These are phyloP conservation scores for Acanthisitta chloris DNA, from an alignment of 2,113 vertebrate genomes.

Conservation along the genomic window DNA sequence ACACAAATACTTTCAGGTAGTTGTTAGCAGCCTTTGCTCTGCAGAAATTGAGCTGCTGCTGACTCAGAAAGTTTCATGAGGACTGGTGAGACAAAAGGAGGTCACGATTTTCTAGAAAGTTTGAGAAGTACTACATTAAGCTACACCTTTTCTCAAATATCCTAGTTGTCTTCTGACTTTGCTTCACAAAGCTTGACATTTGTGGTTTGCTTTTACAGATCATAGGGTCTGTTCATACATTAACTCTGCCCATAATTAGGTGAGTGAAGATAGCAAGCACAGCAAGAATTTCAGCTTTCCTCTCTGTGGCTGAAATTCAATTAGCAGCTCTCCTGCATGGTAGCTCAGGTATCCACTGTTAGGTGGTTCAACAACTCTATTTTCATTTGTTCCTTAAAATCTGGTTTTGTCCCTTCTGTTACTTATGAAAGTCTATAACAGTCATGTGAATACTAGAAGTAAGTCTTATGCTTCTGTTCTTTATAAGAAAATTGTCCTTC, in stretches of 20 bases:
- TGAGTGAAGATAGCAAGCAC: neutral
- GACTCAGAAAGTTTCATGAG: neutral
- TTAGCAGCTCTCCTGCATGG: neutral
- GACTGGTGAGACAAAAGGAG: neutral
- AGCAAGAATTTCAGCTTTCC: slow-evolving; percentile 11
- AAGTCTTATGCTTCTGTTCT: neutral
- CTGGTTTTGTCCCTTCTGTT: neutral
- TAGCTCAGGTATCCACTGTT: neutral
- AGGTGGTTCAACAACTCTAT: neutral
- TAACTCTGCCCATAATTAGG: slow-evolving; percentile 6
- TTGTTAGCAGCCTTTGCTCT: neutral
- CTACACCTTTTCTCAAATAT: neutral
- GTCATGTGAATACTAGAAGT: neutral
- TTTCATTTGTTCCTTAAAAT: neutral
- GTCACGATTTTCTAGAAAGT: neutral
- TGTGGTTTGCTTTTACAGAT: slow-evolving; percentile 29
- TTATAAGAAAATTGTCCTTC: neutral
- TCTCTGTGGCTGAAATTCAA: neutral
- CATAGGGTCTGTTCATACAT: neutral
- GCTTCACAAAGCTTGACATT: neutral
- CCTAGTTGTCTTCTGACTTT: neutral
- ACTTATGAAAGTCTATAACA: neutral
- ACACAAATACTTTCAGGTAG: neutral
- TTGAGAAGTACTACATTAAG: slow-evolving; percentile 7
- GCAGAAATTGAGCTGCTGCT: neutral